Evolutionary conservation across 37 sponge, comb jelly and placozoan species (phyloP).

Genomic region (Hexactinellida sp.): DNA sequence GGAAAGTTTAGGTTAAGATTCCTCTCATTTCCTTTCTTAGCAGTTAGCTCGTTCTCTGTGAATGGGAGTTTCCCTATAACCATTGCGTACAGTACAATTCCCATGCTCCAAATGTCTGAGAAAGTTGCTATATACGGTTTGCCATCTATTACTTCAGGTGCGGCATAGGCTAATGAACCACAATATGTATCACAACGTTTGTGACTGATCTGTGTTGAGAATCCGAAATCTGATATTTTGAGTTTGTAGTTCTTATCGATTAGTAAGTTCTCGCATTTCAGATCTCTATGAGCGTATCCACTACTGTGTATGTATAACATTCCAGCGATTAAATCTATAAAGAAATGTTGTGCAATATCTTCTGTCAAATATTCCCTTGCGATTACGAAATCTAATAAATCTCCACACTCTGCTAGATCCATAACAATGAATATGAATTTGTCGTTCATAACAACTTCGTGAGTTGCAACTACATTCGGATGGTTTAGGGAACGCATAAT

Average conservation of each 20-base stretch:
- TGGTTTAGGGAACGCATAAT: constrained; percentile 34
- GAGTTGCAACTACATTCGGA: constrained; percentile 44
- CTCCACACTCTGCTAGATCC: constrained; percentile 29
- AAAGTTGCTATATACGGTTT: constrained; percentile 60
- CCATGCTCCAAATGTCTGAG: constrained; percentile 93
- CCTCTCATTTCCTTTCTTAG: neutral
- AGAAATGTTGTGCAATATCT: constrained; percentile 21
- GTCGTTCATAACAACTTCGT: constrained; percentile 65
- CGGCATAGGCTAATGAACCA: constrained; percentile 91
- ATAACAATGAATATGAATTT: constrained; percentile 62
- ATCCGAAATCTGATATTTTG: constrained; percentile 45
- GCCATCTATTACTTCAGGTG: constrained; percentile 78
- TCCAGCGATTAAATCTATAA: constrained; percentile 16
- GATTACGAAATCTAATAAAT: constrained; percentile 23
- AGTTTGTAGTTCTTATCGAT: constrained; percentile 31
- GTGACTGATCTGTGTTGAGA: constrained; percentile 30
- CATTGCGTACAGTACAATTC: constrained; percentile 81
- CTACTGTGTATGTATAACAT: constrained; percentile 24
- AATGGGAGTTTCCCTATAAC: constrained; percentile 66
- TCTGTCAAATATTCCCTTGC: constrained; percentile 24
- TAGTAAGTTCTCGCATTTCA: constrained; percentile 41
- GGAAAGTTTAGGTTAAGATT: neutral
- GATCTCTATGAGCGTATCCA: constrained; percentile 29
- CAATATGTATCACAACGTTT: constrained; percentile 56
- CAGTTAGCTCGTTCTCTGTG: constrained; percentile 47